Base-by-base conservation (phyloP, 2,113 vertebrate species). In the Halichoerus grypus region DNA sequence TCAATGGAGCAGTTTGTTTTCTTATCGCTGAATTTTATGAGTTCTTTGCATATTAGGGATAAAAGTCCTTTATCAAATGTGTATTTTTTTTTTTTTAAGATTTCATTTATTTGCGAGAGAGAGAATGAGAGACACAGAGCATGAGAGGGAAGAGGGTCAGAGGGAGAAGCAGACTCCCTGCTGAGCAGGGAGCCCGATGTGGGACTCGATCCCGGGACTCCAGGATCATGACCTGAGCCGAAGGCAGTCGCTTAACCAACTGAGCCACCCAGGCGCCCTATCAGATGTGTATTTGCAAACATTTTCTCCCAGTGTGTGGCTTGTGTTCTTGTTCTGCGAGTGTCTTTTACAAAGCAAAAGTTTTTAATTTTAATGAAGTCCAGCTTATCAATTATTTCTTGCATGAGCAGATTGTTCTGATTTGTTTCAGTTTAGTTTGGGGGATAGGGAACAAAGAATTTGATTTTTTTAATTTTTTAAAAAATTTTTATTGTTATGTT, bases 281-380 rank as follows among this genome's bases (percentile, higher is more conserved):
- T 76, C 55, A 85, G 42, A 72, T 49, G 46, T 0, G 5, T 69
- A 4, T 87, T 59, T n/a, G 18, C 74, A 88, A 94, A 59, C 80
- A 69, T 36, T 69, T 36, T 69, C 28, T 80, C 74, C 74, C 36
- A 81, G 28, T 71, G 39, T 21, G 1, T 49, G 14, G 67, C 51
- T 77, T 46, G n/a, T 18, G 6, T 39, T 91, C 61, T 77, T 33
- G 49, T 39, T 67, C 71, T 69, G 9, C 24, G 19, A 46, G 14
- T 15, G 4, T 85, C 39, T 46, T 63, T n/a, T 61, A 51, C 67
- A 74, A 21, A 83, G 10, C 42, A 88, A 53, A 61, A 63, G 26
- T 31, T 87, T 79, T 85, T 39, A 36, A 91, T 86, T 79, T 91
- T 57, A 69, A 67, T 91, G 42, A 91, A 91, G 13, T 57, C 31